Evolutionary conservation across 2,797 vertebrate genomes (phyloP), one percentile per base, ranked within the genome.

Genomic region (Ceryle rudis): DNA sequence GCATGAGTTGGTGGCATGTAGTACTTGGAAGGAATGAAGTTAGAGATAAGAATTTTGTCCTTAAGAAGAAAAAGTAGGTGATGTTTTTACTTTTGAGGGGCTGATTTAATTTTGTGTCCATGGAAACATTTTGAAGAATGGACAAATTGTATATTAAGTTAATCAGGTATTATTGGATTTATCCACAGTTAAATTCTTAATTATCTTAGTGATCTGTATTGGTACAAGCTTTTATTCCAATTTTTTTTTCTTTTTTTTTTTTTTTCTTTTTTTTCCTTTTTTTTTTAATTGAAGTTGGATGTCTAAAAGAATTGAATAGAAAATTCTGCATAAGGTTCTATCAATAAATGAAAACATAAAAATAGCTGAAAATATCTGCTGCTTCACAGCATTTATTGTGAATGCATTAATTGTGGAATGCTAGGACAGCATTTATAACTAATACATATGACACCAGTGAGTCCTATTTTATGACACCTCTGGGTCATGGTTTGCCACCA

Each of bases 401-500:
- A 88, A 42, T 23, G 3, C 19, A 13, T 74, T 62, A 42, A 74
- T 11, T 64, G 49, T 57, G 47, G 47, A 46, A 81, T 37, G 21
- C 10, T 23, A 8, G 22, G 54, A 33, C 21, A 81, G 7, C 28
- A 66, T 64, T 49, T 81, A 2, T 69, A 67, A 64, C 33, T 64
- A 22, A n/a, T 22, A 18, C 0, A 0, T 29, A 7, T 71, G 61
- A 66, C 37, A 41, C 17, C 15, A 19, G 3, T 39, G 37, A n/a
- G 6, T 37, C 22, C 3, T 58, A 14, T 46, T 90, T 60, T 47
- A 42, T 8, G 17, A 31, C 26, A 58, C 22, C 9, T 25, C 14
- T 60, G 49, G 74, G 41, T 65, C 46, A 29, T 18, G 16, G 28
- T 61, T 86, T 73, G 37, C 19, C 1, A 5, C 9, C 4, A 5